phyloP scores from a whole-genome alignment of 2,113 vertebrate genomes.

The Cricetomys ansorgei region DNA sequence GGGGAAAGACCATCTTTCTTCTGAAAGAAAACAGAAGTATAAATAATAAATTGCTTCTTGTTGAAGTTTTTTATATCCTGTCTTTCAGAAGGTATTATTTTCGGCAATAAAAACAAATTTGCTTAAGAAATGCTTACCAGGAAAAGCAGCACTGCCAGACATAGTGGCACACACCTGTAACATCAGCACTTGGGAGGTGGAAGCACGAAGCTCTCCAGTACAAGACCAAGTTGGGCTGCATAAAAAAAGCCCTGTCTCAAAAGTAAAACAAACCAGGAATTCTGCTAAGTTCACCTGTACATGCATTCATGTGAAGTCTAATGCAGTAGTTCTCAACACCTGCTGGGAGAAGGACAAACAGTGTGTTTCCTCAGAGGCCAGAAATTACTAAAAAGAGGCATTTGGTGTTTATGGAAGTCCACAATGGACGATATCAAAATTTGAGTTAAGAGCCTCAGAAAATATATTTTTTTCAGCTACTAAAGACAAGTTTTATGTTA shows the following conservation, averaged over 20 bases:
- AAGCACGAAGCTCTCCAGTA: not conserved
- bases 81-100: constrained; percentile 27
- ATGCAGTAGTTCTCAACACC: not conserved
- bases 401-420: not conserved
- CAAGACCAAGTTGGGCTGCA: not conserved
- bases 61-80: not conserved
- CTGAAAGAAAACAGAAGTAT: constrained; percentile 41
- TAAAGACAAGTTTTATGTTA: constrained; percentile 2
- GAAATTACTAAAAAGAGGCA: not conserved
- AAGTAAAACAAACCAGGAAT: not conserved
- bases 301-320: not conserved
- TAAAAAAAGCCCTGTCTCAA: not conserved
- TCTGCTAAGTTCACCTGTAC: not conserved
- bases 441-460: not conserved
- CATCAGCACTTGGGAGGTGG: not conserved
- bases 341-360: not conserved
- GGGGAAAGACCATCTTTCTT: not conserved
- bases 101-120: constrained; percentile 45
- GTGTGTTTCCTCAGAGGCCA: not conserved
- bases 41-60: not conserved
- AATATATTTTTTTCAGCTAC: not conserved
- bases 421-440: not conserved
- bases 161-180: not conserved
- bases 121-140: not conserved
- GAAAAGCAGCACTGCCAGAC: not conserved